phyloP scores from a whole-genome alignment of 2,888 invertebrate genomes.

The Chamaedrilus cognettii region DNA sequence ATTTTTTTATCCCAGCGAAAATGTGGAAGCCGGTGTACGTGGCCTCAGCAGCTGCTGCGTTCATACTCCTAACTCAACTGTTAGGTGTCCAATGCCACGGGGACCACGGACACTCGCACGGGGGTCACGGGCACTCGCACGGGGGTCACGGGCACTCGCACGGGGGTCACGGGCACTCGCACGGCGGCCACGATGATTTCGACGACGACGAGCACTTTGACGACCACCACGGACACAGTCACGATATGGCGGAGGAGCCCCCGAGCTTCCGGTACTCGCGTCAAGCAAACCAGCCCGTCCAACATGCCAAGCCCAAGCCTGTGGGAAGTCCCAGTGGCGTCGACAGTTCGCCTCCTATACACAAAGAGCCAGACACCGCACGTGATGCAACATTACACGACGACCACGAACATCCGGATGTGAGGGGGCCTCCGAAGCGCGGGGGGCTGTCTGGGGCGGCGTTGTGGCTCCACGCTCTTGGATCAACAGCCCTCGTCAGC shows the following conservation, averaged over 20 bases:
- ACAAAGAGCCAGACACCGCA: constrained; percentile 61
- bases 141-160: constrained; percentile 14
- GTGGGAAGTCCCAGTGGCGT: too few relatives aligned
- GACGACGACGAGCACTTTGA: constrained; percentile 12
- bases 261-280: constrained; percentile 83
- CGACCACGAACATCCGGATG: constrained; percentile 32
- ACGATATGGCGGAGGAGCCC: constrained; percentile 60
- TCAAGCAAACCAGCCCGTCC: constrained; percentile 66
- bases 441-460: constrained; percentile 47
- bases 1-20: too few relatives aligned
- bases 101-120: not conserved
- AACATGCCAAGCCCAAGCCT: too few relatives aligned
- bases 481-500: constrained; percentile 91
- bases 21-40: too few relatives aligned
- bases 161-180: constrained; percentile 11
- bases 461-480: constrained; percentile 80
- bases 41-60: too few relatives aligned
- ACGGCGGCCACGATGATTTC: constrained; percentile 8
- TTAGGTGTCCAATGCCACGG: not conserved
- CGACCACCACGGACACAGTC: constrained; percentile 29
- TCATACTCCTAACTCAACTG: too few relatives aligned
- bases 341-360: constrained; percentile 33
- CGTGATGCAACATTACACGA: constrained; percentile 36
- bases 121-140: constrained; percentile 12
- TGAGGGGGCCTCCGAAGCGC: constrained; percentile 39